These are phyloP conservation scores for Cassiopea andromeda DNA, from an alignment of 30 jellyfish, hydroid and myxozoan genomes.

Conservation along the genomic window DNA sequence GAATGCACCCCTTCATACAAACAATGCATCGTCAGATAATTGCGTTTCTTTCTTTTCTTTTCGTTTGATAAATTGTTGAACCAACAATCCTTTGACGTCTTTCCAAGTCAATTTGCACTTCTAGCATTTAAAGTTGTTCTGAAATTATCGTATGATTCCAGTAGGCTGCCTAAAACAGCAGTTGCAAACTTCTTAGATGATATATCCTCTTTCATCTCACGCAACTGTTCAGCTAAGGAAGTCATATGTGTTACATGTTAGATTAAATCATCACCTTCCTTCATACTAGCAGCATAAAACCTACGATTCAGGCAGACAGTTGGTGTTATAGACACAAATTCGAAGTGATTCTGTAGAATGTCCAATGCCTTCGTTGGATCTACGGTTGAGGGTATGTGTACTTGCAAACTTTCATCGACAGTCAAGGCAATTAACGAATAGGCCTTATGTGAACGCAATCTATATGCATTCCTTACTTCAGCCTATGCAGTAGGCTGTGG, in stretches of 20 bases:
- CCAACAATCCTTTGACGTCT: conserved; percentile 52
- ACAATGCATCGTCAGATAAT: conserved; percentile 49
- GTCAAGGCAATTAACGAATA: conserved; percentile 41
- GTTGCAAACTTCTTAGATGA: conserved; percentile 47
- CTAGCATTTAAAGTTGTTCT: conserved; percentile 48
- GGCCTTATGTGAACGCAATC: conserved; percentile 60
- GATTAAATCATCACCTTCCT: conserved; percentile 46
- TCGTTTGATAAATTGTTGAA: conserved; percentile 56
- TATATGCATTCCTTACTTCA: conserved; percentile 44
- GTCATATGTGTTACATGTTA: conserved; percentile 56
- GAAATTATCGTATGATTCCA: conserved; percentile 35
- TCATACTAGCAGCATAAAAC: conserved; percentile 60
- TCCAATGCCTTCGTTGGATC: conserved; percentile 71
- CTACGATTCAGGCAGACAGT: conserved; percentile 47
- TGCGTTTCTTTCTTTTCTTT: conserved; percentile 54
- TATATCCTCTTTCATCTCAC: conserved; percentile 54
- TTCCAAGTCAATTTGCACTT: conserved; percentile 49
- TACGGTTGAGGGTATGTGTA: conserved; percentile 49
- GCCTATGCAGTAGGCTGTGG: conserved; percentile 26
- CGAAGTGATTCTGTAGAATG: conserved; percentile 48
- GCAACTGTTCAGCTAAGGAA: conserved; percentile 56
- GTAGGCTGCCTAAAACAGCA: conserved; percentile 49
- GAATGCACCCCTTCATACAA: conserved; percentile 44
- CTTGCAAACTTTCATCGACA: conserved; percentile 51
- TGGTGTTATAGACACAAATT: conserved; percentile 44